Percentiles rank a stretch among this genome's conserved stretches.
These are phyloP conservation scores for Ormyrus pomaceus DNA, from an alignment of 2,888 invertebrate genomes.

Conservation along the genomic window DNA sequence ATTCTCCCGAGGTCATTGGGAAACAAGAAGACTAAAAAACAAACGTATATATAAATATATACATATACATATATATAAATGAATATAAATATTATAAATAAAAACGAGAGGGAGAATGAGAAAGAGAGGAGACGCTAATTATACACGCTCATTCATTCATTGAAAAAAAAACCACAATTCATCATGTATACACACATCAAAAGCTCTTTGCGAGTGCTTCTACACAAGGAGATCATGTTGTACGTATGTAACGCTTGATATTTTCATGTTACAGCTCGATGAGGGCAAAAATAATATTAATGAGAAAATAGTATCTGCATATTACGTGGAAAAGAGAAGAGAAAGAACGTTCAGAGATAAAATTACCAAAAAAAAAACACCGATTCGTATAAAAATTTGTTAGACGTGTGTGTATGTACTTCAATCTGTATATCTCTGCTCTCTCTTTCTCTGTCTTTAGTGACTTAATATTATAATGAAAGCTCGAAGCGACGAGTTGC, in stretches of 20 bases:
- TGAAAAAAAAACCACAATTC: neutral
- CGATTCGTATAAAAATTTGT: conserved; percentile 54
- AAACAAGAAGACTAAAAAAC: conserved; percentile 65
- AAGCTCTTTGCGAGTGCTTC: neutral
- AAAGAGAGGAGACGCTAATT: neutral
- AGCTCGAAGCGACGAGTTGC: conserved; percentile 46
- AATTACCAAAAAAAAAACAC: neutral
- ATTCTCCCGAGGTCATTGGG: conserved; percentile 70
- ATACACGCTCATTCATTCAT: conserved; percentile 2
- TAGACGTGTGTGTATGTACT: conserved; percentile 58
- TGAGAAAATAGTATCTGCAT: conserved; percentile 26
- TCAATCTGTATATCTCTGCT: conserved; percentile 47
- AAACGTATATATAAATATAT: conserved; percentile 17
- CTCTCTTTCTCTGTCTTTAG: conserved; percentile 35
- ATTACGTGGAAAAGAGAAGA: neutral
- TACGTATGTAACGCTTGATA: conserved; percentile 58
- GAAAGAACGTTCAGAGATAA: conserved; percentile 31
- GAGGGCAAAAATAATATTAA: conserved; percentile 38
- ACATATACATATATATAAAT: conserved; percentile 31
- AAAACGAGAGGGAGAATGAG: neutral
- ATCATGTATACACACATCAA: conserved; percentile 37
- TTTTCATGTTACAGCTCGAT: conserved; percentile 62
- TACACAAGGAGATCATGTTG: neutral
- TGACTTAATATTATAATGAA: conserved; percentile 37
- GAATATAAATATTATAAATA: conserved; percentile 48